Conservation (phyloP, 2,888 invertebrate species). For the Epirrita christyi region DNA sequence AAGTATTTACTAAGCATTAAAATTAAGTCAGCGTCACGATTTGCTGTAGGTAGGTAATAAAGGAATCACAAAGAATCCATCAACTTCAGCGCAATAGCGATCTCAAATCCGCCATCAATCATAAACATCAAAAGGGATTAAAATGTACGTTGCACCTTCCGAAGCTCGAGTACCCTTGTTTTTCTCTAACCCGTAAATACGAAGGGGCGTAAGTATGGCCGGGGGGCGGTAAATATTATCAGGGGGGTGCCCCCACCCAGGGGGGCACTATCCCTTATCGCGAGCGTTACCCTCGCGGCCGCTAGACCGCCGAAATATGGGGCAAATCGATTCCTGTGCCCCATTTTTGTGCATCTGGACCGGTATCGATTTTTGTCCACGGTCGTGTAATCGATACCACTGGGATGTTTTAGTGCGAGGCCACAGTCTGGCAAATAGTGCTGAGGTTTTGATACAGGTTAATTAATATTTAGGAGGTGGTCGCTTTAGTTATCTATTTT, state of each 20-base stretch:
- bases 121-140: slow-evolving; percentile 85
- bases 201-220: slow-evolving; percentile 84
- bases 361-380: slow-evolving; percentile 72
- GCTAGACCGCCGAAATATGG: slow-evolving; percentile 82
- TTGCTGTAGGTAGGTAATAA: slow-evolving; percentile 8
- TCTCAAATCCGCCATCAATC: slow-evolving; percentile 84
- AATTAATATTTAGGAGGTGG: too few species aligned
- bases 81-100: slow-evolving; percentile 77
- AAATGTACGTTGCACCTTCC: slow-evolving; percentile 85
- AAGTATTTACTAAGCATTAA: slow-evolving; percentile 53
- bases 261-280: slow-evolving; percentile 85
- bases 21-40: slow-evolving; percentile 60
- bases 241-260: slow-evolving; percentile 68
- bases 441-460: neutral
- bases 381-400: slow-evolving; percentile 35
- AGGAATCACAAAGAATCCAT: slow-evolving; percentile 78
- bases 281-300: slow-evolving; percentile 83
- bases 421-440: slow-evolving; percentile 14
- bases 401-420: slow-evolving; percentile 14
- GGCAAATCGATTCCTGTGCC: slow-evolving; percentile 83
- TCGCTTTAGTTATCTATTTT: too few species aligned
- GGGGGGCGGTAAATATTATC: slow-evolving; percentile 85
- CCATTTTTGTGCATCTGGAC: slow-evolving; percentile 85
- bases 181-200: slow-evolving; percentile 85
- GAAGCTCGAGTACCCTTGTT: slow-evolving; percentile 84